Base-by-base conservation (phyloP, 2,113 vertebrate genomes). In the Sphaerodactylus townsendi region DNA sequence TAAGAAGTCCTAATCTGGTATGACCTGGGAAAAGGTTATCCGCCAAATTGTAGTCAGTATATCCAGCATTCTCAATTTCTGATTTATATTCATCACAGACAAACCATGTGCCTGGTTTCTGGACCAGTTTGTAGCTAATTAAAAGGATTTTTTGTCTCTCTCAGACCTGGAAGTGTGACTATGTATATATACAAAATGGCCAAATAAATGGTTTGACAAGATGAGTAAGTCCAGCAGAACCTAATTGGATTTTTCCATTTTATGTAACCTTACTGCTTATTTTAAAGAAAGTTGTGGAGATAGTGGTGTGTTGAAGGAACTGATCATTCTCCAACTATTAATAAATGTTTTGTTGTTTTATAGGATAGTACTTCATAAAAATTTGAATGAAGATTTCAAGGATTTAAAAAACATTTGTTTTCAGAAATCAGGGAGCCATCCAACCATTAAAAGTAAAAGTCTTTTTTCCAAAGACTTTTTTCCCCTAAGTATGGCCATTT, bases 191-290 rank as follows among this genome's bases (percentile, higher is more conserved):
- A 23, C 2, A 56, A 56, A 56, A 56, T 89, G 92, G 77, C 89
- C 92, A 90, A 93, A 84, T 89, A 72, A 85, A 74, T 92, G 86
- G 41, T 39, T 83, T n/a, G 85, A 92, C 73, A 87, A 89, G 62
- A 82, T 89, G 89, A 91, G 81, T 79, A 88, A 11, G 81, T 88
- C 50, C 59, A 78, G 68, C 78, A 85, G 74, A 88, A 86, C 44
- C 74, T 92, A 90, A 90, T 65, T 91, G 69, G 9, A 0, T 86
- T 50, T 94, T 92, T 92, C 82, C 23, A 44, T 79, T 85, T 90
- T 73, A 81, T 10, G 25, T 88, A 87, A 86, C 50, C 81, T 86
- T 79, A 77, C n/a, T 89, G 65, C 41, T 78, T 94, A 82, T 0
- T 33, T 91, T 88, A 92, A 64, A 91, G 85, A 86, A 83, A 89